A percentile compares a stretch with the other conserved stretches of the same genome.
Conservation (phyloP, 2,797 vertebrate genomes). For the Rhinatrema bivittatum region DNA sequence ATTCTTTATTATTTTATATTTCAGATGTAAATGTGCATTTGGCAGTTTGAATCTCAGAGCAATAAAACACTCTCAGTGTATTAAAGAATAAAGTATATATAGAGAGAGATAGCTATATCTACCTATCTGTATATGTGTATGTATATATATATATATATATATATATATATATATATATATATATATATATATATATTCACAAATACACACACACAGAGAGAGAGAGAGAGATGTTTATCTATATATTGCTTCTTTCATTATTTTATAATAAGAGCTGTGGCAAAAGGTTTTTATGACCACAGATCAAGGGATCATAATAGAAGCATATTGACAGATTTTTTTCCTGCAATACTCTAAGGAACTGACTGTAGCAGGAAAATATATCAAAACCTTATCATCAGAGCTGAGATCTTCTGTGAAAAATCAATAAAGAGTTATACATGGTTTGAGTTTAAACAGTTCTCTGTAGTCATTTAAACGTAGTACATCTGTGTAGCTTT, state of each 20-base stretch:
- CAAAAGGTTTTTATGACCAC: constrained; percentile 91
- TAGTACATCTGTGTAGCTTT: constrained; percentile 80
- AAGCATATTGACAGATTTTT: constrained; percentile 94
- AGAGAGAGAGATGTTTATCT: constrained; percentile 37
- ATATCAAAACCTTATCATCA: constrained; percentile 99
- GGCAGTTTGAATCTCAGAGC: constrained; percentile 53
- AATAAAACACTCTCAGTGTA: constrained; percentile 46
- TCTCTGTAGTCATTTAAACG: constrained; percentile 98
- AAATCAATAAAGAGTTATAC: constrained; percentile 99
- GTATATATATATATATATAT: too few relatives aligned
- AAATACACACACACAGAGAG: too few relatives aligned
- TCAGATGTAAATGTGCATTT: constrained; percentile 44
- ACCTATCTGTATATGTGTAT: too few relatives aligned
- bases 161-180: too few relatives aligned
- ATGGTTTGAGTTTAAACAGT: constrained; percentile 98
- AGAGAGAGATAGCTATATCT: too few relatives aligned
- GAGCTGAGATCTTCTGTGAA: constrained; percentile 92
- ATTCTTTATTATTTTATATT: constrained; percentile 63
- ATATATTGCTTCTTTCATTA: constrained; percentile 77
- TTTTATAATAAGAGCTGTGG: constrained; percentile 89
- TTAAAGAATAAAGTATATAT: constrained; percentile 37
- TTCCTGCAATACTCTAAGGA: constrained; percentile 86
- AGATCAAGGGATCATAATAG: constrained; percentile 99
- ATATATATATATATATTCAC: too few relatives aligned
- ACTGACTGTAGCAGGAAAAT: constrained; percentile 88